Conservation (phyloP, 2,113 vertebrate genomes). For the Pipa parva region DNA sequence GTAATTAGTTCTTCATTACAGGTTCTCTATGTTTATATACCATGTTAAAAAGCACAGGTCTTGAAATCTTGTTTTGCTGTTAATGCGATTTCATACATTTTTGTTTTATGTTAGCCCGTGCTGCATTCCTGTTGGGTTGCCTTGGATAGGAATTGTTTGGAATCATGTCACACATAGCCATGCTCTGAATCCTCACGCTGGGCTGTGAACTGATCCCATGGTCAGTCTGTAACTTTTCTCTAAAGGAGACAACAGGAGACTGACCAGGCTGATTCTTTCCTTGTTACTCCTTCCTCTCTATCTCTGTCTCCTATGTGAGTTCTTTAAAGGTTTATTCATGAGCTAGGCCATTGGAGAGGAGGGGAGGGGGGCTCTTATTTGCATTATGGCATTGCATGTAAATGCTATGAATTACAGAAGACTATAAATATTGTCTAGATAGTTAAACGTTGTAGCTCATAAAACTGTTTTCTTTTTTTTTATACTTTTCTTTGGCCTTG, state of each 20-base stretch:
- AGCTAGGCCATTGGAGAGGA: constrained; percentile 45
- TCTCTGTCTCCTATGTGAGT: constrained; percentile 42
- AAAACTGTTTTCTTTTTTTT: constrained; percentile 53
- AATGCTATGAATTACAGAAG: constrained; percentile 61
- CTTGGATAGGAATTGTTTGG: constrained; percentile 50
- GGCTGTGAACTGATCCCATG: constrained; percentile 51
- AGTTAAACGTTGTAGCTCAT: constrained; percentile 52
- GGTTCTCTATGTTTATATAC: neutral
- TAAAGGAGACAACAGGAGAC: constrained; percentile 27
- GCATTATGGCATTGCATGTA: constrained; percentile 59
- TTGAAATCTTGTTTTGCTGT: constrained; percentile 58
- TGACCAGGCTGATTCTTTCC: constrained; percentile 46
- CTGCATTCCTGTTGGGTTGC: constrained; percentile 55
- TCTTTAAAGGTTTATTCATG: constrained; percentile 66
- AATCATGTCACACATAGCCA: constrained; percentile 49
- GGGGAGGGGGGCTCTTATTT: constrained; percentile 50
- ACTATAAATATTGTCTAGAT: constrained; percentile 56
- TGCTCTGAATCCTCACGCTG: constrained; percentile 46
- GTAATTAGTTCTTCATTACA: neutral
- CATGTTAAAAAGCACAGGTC: constrained; percentile 39
- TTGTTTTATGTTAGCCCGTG: constrained; percentile 52
- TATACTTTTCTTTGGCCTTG: constrained; percentile 39
- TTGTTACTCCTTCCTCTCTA: constrained; percentile 43
- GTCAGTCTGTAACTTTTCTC: constrained; percentile 45
- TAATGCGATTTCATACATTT: constrained; percentile 61